Conservation (phyloP, 2,113 vertebrate species). For the Solea senegalensis region DNA sequence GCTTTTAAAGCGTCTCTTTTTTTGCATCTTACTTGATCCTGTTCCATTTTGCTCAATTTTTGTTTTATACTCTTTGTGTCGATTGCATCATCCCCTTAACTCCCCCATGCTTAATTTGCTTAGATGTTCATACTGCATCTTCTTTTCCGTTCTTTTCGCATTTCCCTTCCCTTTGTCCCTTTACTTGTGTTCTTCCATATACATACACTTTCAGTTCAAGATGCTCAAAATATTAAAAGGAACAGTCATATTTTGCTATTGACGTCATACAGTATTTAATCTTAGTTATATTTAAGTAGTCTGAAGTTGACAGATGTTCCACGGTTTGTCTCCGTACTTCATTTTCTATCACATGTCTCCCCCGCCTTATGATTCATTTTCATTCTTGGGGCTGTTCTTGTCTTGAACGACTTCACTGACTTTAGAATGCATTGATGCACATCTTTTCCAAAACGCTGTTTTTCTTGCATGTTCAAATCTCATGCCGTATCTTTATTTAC, state of each 20-base stretch:
- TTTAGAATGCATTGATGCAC: constrained; percentile 26
- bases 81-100: constrained; percentile 26
- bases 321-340: constrained; percentile 35
- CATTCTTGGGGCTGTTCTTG: constrained; percentile 16
- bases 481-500: constrained; percentile 40
- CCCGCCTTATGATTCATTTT: constrained; percentile 27
- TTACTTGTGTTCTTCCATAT: constrained; percentile 10
- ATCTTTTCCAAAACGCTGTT: not conserved
- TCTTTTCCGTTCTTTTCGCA: constrained; percentile 13
- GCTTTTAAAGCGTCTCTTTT: constrained; percentile 4
- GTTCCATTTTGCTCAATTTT: constrained; percentile 12
- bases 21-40: not conserved
- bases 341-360: constrained; percentile 21
- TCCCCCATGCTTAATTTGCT: constrained; percentile 31
- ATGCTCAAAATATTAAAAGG: constrained; percentile 12
- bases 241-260: constrained; percentile 23
- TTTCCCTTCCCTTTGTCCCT: constrained; percentile 1
- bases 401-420: constrained; percentile 12
- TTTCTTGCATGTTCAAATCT: constrained; percentile 4
- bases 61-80: constrained; percentile 34
- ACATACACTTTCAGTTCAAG: constrained; percentile 50
- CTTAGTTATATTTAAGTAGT: constrained; percentile 37
- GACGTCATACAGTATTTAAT: not conserved
- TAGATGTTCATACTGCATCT: constrained; percentile 24
- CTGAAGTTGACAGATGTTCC: constrained; percentile 46